Evolutionary conservation across 35 echinoderm and acorn worm species (phyloP).

Genomic region (Lytechinus pictus): DNA sequence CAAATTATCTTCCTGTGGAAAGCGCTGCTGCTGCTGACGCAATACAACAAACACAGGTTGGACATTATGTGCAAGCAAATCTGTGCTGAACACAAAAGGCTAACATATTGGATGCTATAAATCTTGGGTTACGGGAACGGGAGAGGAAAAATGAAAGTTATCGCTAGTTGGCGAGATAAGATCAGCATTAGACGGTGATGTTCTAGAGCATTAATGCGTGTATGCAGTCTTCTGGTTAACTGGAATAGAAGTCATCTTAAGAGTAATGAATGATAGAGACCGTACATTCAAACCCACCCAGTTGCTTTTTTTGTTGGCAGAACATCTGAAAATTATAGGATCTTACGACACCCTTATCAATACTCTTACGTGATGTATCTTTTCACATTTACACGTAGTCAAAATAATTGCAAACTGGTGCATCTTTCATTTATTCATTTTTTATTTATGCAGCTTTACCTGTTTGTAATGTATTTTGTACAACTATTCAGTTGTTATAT

Average conservation of each 20-base stretch:
- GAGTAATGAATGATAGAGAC: neutral
- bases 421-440: too few species aligned
- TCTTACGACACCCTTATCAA: too few species aligned
- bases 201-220: neutral
- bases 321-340: too few species aligned
- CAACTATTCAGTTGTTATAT: too few species aligned
- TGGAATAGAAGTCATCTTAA: neutral
- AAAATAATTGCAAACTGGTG: too few species aligned
- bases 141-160: constrained; percentile 1
- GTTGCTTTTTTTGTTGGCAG: too few species aligned
- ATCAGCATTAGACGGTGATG: constrained; percentile 10
- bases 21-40: neutral
- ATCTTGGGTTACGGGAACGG: constrained; percentile 6
- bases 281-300: neutral
- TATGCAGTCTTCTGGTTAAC: neutral
- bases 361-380: too few species aligned
- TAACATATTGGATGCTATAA: constrained; percentile 51
- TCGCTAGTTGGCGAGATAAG: neutral
- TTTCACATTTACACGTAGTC: too few species aligned
- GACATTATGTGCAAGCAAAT: constrained; percentile 31
- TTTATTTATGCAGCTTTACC: too few species aligned
- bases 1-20: constrained; percentile 44
- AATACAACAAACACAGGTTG: neutral
- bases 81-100: constrained; percentile 37
- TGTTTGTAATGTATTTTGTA: too few species aligned